Evolutionary conservation across 1,140 invertebrate species (phyloP).

Genomic region (Fopius arisanus): DNA sequence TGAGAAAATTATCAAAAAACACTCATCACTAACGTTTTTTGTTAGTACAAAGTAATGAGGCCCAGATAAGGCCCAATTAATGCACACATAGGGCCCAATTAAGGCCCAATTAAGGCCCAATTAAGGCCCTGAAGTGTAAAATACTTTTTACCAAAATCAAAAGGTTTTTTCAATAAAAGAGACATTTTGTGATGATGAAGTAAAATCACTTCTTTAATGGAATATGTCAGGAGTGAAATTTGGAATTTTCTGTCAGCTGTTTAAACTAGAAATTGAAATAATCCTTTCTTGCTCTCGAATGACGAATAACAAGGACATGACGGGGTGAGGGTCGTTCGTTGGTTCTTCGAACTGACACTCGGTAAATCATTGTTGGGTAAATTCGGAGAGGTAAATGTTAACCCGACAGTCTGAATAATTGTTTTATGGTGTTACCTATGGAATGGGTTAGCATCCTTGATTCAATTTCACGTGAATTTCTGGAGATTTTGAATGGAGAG

Average conservation of each 20-base stretch:
- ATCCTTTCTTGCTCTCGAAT: constrained; percentile 3
- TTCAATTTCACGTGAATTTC: background rate
- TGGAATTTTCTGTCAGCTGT: background rate
- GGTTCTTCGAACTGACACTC: background rate
- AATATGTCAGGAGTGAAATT: background rate
- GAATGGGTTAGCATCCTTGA: constrained; percentile 18
- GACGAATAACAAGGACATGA: background rate
- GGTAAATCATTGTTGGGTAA: background rate
- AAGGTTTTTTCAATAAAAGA: no score
- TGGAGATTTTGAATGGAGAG: background rate
- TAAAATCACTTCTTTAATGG: no score
- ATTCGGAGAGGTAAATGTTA: constrained; percentile 19
- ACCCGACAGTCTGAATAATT: constrained; percentile 39
- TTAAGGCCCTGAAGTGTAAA: no score
- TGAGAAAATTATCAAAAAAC: constrained; percentile 26
- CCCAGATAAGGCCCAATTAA: no score
- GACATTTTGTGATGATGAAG: no score
- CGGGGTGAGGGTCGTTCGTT: constrained; percentile 3
- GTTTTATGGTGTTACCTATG: constrained; percentile 43
- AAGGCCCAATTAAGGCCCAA: no score
- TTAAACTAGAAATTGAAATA: background rate
- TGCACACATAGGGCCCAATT: no score
- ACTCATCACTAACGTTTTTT: background rate
- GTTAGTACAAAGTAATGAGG: no score
- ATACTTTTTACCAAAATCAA: no score